Base-by-base conservation (phyloP, 2,888 invertebrate species). In the Dynastes tityus region DNA sequence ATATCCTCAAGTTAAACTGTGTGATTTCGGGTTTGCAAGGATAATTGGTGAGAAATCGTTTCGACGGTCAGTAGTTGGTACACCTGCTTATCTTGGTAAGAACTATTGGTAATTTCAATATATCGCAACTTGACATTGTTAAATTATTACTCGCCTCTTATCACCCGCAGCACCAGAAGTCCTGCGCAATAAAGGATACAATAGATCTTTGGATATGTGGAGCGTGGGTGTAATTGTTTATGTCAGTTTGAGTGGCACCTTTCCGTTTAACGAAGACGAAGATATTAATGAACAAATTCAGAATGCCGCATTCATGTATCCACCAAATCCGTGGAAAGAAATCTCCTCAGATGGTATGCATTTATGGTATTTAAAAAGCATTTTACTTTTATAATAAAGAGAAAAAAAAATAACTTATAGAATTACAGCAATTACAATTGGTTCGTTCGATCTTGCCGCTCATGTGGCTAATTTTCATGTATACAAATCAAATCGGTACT, bases 241-340 rank as follows among this genome's bases (percentile, higher is more conserved):
- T 89, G 99, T 99, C 73, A 98, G 98, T 81, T 91, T 99, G 65
- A 98, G 98, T 84, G 99, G 99, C 81, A 99, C 99, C 0, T 99
- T 99, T 90, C 99, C 99, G 49, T 99, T 99, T 90, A 99, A 99
- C 89, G 99, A 99, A 90, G 99, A 99, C 89, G 99, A 99, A 90
- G 99, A 99, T 89, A 99, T 99, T 86, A 96, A 98, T 89, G 99
- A 99, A 89, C 99, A 99, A 90, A 99, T 99, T 83, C 98, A 99
- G 90, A 99, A 99, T 91, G 99, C 99, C 49, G 98, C 98, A 77
- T 99, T 99, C 89, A 99, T 99, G 99, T 99, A 99, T 91, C 99
- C 99, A 61, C 96, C 97, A 29, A 94, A 94, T 89, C 98, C 99
- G 0, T 99, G 99, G 99, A 95, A 96, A 86, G 97, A 98, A 88